These are phyloP conservation scores for Tetragonisca angustula DNA, from an alignment of 2,888 invertebrate genomes.

Conservation along the genomic window DNA sequence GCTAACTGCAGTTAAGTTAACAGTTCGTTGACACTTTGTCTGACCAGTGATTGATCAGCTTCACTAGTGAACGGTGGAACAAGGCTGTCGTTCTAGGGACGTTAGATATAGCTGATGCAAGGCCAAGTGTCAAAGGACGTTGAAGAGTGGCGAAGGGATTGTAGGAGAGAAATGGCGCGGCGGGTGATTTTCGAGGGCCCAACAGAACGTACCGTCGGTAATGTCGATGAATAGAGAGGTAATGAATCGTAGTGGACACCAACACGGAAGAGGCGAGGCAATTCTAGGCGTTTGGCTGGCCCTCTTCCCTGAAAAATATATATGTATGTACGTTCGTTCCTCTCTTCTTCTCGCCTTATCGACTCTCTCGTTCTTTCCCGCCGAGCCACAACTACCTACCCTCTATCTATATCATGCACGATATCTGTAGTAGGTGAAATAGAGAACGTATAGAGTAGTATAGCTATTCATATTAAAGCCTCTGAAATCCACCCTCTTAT, in stretches of 20 bases:
- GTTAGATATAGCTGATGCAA: conserved; percentile 35
- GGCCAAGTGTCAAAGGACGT: conserved; percentile 63
- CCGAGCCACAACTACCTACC: conserved; percentile 32
- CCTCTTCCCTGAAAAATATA: conserved; percentile 78
- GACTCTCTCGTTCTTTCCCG: conserved; percentile 5
- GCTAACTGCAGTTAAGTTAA: neutral
- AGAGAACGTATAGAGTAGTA: conserved; percentile 55
- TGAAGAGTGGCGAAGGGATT: conserved; percentile 53
- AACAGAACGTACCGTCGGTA: conserved; percentile 73
- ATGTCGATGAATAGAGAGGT: conserved; percentile 83
- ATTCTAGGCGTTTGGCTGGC: conserved; percentile 75
- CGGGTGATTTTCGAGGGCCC: conserved; percentile 68
- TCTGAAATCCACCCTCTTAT: conserved; percentile 70
- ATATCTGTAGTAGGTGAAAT: conserved; percentile 49
- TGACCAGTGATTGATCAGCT: conserved; percentile 20
- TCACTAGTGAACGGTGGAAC: neutral
- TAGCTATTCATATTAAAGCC: conserved; percentile 73
- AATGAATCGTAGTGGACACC: conserved; percentile 83
- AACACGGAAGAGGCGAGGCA: conserved; percentile 84
- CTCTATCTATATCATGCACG: conserved; percentile 28
- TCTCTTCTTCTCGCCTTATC: conserved; percentile 2
- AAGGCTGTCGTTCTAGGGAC: conserved; percentile 8
- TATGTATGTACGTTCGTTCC: conserved; percentile 32
- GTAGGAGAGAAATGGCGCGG: conserved; percentile 16
- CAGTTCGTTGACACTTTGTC: neutral